Conservation (phyloP, 1,140 invertebrate species). For the Bombus difficillimus region DNA sequence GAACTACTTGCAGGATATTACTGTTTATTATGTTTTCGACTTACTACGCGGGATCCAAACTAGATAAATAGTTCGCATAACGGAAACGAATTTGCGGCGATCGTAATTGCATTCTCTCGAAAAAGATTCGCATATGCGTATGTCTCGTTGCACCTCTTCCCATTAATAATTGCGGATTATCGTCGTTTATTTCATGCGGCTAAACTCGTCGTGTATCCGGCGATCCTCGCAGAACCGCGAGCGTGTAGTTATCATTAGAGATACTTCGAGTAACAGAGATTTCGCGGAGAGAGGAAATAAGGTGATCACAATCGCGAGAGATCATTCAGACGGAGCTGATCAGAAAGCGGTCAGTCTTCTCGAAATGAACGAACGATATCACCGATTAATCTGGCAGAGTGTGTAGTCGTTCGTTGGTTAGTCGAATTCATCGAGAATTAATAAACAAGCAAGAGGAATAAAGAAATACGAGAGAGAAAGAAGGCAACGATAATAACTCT, state of each 20-base stretch:
- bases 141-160: background rate
- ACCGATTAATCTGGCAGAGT: background rate
- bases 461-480: background rate
- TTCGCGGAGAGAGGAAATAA: slow-evolving; percentile 10
- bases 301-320: slow-evolving; percentile 61
- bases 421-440: background rate
- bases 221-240: background rate
- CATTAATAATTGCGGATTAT: background rate
- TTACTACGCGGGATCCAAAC: slow-evolving; percentile 39
- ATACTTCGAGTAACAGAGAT: background rate
- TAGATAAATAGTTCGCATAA: slow-evolving; percentile 47
- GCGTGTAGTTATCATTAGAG: background rate
- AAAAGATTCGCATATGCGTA: background rate
- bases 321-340: slow-evolving; percentile 53
- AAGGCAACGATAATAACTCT: background rate
- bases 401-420: background rate
- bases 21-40: slow-evolving; percentile 32
- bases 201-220: background rate
- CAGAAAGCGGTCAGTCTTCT: background rate
- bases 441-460: background rate
- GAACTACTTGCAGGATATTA: slow-evolving; percentile 16
- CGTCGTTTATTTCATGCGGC: background rate
- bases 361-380: slow-evolving; percentile 27
- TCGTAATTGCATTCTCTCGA: background rate
- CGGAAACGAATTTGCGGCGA: background rate